These are phyloP conservation scores for Bufotes viridis DNA, from an alignment of 2,797 vertebrate genomes.

Conservation along the genomic window DNA sequence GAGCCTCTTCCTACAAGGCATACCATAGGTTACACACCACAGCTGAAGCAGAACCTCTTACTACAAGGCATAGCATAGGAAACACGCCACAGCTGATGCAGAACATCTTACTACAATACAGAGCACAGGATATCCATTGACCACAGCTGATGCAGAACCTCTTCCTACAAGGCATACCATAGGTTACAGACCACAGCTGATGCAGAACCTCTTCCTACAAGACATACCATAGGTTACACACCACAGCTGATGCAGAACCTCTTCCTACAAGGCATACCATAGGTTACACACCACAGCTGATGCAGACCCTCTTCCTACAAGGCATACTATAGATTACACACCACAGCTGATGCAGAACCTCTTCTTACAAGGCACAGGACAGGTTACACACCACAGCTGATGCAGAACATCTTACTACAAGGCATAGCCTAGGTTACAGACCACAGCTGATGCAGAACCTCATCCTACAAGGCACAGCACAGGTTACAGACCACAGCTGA, in stretches of 20 bases:
- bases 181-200: not conserved
- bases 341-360: conserved; percentile 1
- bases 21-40: too few species aligned
- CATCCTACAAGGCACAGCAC: not conserved
- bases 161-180: not conserved
- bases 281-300: not conserved
- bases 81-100: not conserved
- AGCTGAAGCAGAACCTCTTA: too few species aligned
- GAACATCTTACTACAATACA: not conserved
- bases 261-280: not conserved
- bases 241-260: not conserved
- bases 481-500: not conserved
- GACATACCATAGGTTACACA: not conserved
- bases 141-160: conserved; percentile 8
- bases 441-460: conserved; percentile 15
- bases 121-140: rapidly evolving
- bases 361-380: not conserved
- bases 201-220: not conserved
- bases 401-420: not conserved
- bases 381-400: not conserved
- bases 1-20: not conserved
- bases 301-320: not conserved
- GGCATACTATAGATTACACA: not conserved
- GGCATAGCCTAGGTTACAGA: too few species aligned
- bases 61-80: not conserved